A percentile compares a stretch with the other conserved stretches of the same genome.
phyloP scores from a whole-genome alignment of 2,888 invertebrate genomes.

The Flexamia atlantica region DNA sequence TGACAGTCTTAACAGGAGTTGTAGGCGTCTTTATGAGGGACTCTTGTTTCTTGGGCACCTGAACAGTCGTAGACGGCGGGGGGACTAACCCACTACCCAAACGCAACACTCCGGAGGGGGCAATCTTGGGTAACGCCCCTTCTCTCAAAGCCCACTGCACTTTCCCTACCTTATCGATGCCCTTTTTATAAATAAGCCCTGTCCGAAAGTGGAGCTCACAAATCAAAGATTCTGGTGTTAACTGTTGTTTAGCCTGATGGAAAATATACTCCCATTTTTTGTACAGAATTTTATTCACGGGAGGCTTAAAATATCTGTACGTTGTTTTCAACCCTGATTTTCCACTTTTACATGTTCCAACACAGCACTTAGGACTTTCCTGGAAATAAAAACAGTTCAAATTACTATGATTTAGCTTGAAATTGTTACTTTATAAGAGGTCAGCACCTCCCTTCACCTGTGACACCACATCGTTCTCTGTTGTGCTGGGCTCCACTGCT shows the following conservation, averaged over 20 bases:
- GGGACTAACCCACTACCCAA: constrained; percentile 1
- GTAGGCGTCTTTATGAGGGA: neutral
- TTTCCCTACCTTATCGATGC: constrained; percentile 44
- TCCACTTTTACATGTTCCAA: constrained; percentile 56
- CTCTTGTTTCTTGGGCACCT: constrained; percentile 41
- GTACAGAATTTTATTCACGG: constrained; percentile 43
- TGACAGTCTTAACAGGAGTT: neutral
- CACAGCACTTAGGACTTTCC: constrained; percentile 45
- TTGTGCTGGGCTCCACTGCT: neutral
- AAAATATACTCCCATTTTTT: constrained; percentile 59
- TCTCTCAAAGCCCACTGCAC: constrained; percentile 53
- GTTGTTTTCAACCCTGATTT: constrained; percentile 54
- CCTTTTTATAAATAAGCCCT: constrained; percentile 54
- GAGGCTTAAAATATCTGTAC: constrained; percentile 58
- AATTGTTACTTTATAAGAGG: too few species aligned
- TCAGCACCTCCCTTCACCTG: constrained; percentile 59
- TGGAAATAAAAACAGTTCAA: neutral
- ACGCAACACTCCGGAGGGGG: constrained; percentile 35
- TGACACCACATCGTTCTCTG: neutral
- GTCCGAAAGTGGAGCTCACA: constrained; percentile 59
- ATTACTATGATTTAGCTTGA: too few species aligned
- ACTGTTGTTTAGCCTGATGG: constrained; percentile 21
- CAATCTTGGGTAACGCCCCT: constrained; percentile 53
- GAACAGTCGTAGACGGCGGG: constrained; percentile 43
- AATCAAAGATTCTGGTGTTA: constrained; percentile 32